A percentile compares a stretch with the other conserved stretches of the same genome.
These are phyloP conservation scores for Dipodomys ordii DNA, from an alignment of 2,113 vertebrate species.

Conservation along the genomic window DNA sequence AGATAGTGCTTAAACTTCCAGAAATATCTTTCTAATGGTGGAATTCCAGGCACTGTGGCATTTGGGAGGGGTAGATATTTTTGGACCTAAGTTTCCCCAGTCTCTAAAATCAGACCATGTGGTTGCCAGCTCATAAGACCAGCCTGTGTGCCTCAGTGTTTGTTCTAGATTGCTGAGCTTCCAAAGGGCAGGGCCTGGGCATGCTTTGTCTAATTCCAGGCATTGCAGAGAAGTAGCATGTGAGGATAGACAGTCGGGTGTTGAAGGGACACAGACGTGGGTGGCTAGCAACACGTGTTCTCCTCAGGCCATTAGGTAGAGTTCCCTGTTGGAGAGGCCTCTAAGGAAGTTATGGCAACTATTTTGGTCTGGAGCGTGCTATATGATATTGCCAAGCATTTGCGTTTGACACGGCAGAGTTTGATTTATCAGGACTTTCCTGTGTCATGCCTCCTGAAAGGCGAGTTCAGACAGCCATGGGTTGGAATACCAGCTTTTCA, in stretches of 20 bases:
- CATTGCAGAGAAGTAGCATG: slow-evolving; percentile 22
- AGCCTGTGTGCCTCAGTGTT: slow-evolving; percentile 51
- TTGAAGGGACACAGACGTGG: slow-evolving; percentile 1
- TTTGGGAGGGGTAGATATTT: slow-evolving; percentile 80
- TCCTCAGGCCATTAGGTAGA: not conserved
- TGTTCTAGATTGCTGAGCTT: slow-evolving; percentile 70
- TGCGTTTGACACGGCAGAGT: not conserved
- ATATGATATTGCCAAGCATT: not conserved
- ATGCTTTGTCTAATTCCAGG: slow-evolving; percentile 65
- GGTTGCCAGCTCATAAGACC: slow-evolving; percentile 74
- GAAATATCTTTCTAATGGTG: slow-evolving; percentile 69
- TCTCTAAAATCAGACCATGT: slow-evolving; percentile 71
- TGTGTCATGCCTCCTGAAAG: not conserved
- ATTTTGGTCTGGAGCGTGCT: not conserved
- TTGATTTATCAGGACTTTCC: slow-evolving; percentile 21
- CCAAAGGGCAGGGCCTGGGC: slow-evolving; percentile 57
- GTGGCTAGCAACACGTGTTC: not conserved
- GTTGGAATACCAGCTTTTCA: not conserved
- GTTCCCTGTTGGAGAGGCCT: not conserved
- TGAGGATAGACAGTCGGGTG: not conserved
- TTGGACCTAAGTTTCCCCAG: slow-evolving; percentile 69
- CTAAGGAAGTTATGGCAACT: not conserved
- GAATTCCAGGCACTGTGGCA: slow-evolving; percentile 77
- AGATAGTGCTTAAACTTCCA: slow-evolving; percentile 61
- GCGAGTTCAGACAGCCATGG: not conserved